A percentile compares a stretch with the other conserved stretches of the same genome.
phyloP scores from a whole-genome alignment of 1,140 invertebrate species.

The Brachionus sp. region DNA sequence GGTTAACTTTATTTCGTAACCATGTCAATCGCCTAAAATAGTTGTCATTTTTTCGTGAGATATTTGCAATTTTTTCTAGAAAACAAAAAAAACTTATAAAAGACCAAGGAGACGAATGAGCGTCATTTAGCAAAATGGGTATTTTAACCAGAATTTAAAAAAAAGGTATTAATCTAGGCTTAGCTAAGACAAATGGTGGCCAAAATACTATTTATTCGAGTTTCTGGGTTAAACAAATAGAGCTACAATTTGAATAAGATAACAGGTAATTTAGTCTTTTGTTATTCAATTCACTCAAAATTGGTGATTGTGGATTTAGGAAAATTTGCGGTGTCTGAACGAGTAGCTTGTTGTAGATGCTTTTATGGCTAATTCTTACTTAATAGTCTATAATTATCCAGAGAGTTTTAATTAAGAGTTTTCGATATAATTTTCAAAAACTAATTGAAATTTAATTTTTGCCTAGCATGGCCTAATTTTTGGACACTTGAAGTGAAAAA shows the following conservation, averaged over 20 bases:
- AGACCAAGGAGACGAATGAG: neutral
- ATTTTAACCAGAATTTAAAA: neutral
- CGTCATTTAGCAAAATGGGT: neutral
- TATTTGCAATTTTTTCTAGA: neutral
- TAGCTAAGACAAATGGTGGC: neutral
- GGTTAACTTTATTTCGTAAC: neutral
- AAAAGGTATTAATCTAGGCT: neutral
- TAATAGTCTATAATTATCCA: neutral
- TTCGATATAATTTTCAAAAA: neutral
- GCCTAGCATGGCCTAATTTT: neutral
- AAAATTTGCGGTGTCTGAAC: neutral
- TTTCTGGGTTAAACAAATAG: neutral
- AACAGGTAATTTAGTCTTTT: neutral
- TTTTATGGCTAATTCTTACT: neutral
- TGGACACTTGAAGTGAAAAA: slow-evolving; percentile 1
- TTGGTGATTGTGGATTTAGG: neutral
- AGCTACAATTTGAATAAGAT: neutral
- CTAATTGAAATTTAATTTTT: slow-evolving; percentile 12
- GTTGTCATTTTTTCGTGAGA: neutral
- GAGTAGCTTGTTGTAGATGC: neutral
- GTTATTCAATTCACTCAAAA: neutral
- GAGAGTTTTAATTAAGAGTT: slow-evolving; percentile 3
- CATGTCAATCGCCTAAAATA: neutral
- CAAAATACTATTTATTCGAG: slow-evolving; percentile 3
- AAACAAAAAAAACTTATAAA: neutral